Percentiles rank a stretch among this genome's conserved stretches.
phyloP scores from a whole-genome alignment of 1,140 invertebrate genomes.

The Neuroterus valhalla region DNA sequence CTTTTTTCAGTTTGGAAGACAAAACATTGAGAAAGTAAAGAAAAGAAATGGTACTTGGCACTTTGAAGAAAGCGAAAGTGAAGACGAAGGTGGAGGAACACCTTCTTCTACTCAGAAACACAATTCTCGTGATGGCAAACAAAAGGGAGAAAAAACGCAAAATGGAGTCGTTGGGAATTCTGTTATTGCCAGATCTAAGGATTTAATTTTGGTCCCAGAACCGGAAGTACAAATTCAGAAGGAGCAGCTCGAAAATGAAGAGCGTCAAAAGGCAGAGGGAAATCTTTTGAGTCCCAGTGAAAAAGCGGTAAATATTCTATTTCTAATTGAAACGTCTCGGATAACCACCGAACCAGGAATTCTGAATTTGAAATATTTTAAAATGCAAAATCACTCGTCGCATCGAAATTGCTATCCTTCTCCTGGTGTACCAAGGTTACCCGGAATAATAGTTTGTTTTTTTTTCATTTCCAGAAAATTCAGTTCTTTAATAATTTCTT shows the following conservation, averaged over 20 bases:
- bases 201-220: slow-evolving; percentile 79
- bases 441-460: too few species aligned
- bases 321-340: background rate
- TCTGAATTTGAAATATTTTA: background rate
- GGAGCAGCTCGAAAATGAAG: slow-evolving; percentile 24
- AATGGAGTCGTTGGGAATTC: slow-evolving; percentile 66
- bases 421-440: too few species aligned
- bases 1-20: slow-evolving; percentile 82
- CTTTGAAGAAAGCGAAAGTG: slow-evolving; percentile 74
- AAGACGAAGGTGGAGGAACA: slow-evolving; percentile 69
- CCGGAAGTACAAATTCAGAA: slow-evolving; percentile 71
- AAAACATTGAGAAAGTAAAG: slow-evolving; percentile 85
- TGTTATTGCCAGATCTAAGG: slow-evolving; percentile 78
- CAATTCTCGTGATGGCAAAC: slow-evolving; percentile 41
- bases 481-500: slow-evolving; percentile 34
- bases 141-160: slow-evolving; percentile 55
- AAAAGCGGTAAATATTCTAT: slow-evolving; percentile 52
- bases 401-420: too few species aligned
- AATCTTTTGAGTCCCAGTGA: slow-evolving; percentile 26
- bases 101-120: slow-evolving; percentile 43
- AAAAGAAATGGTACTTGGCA: slow-evolving; percentile 74
- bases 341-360: background rate
- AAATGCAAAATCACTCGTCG: too few species aligned
- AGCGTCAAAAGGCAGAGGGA: background rate
- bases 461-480: background rate